Evolutionary conservation across 2,113 vertebrate genomes (phyloP).

Genomic region (Rhagologus leucostigma): DNA sequence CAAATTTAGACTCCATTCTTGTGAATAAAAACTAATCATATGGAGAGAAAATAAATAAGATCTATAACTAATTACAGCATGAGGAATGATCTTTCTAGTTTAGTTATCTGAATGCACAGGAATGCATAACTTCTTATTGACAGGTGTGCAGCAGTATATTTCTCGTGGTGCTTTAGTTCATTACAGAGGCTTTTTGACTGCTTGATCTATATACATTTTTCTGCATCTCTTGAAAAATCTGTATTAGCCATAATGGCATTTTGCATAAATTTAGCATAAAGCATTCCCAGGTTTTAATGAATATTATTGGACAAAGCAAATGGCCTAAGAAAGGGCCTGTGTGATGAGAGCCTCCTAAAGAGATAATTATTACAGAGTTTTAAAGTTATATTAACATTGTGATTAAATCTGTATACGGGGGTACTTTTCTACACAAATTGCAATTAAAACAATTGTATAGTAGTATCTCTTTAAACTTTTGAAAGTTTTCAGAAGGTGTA

Average conservation of each 20-base stretch:
- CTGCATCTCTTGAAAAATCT: not conserved
- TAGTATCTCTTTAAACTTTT: not conserved
- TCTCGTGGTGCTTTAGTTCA: not conserved
- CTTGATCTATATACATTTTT: not conserved
- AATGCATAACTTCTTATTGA: not conserved
- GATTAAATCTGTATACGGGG: not conserved
- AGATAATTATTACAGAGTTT: not conserved
- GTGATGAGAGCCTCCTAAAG: not conserved
- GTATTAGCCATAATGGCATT: not conserved
- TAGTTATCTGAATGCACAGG: not conserved
- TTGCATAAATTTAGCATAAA: not conserved
- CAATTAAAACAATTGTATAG: not conserved
- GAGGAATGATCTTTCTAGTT: not conserved
- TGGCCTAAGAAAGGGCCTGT: not conserved
- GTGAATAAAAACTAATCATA: not conserved
- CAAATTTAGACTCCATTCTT: not conserved
- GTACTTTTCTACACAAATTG: not conserved
- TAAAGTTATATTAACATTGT: not conserved
- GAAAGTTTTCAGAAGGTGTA: not conserved
- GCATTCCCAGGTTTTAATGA: not conserved
- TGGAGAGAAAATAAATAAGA: not conserved
- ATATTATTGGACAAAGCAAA: not conserved
- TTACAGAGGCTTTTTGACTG: not conserved
- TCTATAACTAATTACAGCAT: not conserved
- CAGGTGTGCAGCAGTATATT: not conserved